Percentiles rank a stretch among this genome's conserved stretches.
phyloP scores from a whole-genome alignment of 2,113 vertebrate species.

The Aptenodytes patagonicus region DNA sequence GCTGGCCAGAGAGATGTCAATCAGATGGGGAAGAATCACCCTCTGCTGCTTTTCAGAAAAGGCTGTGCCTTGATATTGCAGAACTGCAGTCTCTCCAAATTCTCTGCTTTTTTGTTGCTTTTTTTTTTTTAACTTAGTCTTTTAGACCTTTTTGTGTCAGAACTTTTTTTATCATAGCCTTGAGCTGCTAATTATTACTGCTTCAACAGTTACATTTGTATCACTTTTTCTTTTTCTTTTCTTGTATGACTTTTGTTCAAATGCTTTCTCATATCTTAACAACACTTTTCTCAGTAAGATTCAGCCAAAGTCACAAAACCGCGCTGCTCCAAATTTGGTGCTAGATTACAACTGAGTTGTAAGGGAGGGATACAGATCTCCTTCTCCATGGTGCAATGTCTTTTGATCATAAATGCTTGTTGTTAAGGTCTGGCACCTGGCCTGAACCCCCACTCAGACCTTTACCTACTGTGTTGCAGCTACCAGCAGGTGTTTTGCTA shows the following conservation, averaged over 20 bases:
- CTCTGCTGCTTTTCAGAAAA: neutral
- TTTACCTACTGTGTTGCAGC: neutral
- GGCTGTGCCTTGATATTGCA: neutral
- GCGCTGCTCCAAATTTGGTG: neutral
- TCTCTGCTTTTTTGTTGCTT: accelerated
- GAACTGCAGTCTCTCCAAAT: neutral
- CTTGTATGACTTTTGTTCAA: neutral
- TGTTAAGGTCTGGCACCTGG: neutral
- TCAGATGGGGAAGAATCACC: neutral
- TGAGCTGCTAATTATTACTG: neutral
- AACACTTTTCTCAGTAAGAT: neutral
- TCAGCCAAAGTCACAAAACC: neutral
- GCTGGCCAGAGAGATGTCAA: neutral
- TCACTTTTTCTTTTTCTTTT: neutral
- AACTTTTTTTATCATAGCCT: neutral
- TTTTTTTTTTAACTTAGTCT: neutral
- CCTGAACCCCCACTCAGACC: neutral
- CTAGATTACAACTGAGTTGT: neutral
- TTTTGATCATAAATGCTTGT: neutral
- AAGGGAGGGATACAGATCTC: neutral
- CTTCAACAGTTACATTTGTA: neutral
- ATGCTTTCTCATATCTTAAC: neutral
- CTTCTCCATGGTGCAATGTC: neutral
- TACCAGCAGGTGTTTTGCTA: neutral
- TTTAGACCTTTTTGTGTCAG: neutral